Percentiles rank a stretch among this genome's conserved stretches.
Conservation (phyloP, 2,888 invertebrate species). For the Phyllotreta cruciferae region DNA sequence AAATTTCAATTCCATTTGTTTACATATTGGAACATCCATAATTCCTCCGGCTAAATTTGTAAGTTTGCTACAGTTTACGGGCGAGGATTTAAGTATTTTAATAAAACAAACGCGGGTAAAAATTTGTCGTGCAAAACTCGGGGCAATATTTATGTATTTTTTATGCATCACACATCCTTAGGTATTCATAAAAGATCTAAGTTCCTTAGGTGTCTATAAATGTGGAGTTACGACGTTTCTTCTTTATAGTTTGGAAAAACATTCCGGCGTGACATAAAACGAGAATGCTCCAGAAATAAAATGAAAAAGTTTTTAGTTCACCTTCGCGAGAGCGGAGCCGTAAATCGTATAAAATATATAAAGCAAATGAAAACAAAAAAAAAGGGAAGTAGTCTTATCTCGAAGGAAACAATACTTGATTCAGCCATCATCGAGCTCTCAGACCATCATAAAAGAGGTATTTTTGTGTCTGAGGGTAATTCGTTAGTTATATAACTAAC, state of each 20-base stretch:
- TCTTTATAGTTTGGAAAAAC: constrained; percentile 19
- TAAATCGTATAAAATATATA: constrained; percentile 22
- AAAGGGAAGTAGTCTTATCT: constrained; percentile 15
- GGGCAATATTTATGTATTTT: constrained; percentile 11
- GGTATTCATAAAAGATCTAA: constrained; percentile 11
- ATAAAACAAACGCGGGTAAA: no score
- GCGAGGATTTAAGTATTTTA: no score
- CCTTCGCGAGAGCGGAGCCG: constrained; percentile 15
- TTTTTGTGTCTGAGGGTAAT: constrained; percentile 26
- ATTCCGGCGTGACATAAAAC: constrained; percentile 11
- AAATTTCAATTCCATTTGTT: no score
- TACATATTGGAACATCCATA: no score
- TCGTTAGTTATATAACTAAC: constrained; percentile 30
- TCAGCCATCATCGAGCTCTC: constrained; percentile 26
- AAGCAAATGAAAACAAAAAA: constrained; percentile 25
- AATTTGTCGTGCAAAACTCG: constrained; percentile 1
- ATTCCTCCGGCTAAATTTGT: no score
- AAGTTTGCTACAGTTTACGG: no score
- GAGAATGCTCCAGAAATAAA: constrained; percentile 12
- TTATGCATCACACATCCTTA: constrained; percentile 14
- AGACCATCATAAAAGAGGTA: constrained; percentile 31
- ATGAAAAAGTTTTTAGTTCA: constrained; percentile 25
- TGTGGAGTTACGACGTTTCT: constrained; percentile 14
- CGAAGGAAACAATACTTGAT: constrained; percentile 23
- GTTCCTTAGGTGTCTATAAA: constrained; percentile 14